A percentile compares a stretch with the other conserved stretches of the same genome.
phyloP scores from a whole-genome alignment of 2,797 vertebrate genomes.

The Myotis daubentonii region DNA sequence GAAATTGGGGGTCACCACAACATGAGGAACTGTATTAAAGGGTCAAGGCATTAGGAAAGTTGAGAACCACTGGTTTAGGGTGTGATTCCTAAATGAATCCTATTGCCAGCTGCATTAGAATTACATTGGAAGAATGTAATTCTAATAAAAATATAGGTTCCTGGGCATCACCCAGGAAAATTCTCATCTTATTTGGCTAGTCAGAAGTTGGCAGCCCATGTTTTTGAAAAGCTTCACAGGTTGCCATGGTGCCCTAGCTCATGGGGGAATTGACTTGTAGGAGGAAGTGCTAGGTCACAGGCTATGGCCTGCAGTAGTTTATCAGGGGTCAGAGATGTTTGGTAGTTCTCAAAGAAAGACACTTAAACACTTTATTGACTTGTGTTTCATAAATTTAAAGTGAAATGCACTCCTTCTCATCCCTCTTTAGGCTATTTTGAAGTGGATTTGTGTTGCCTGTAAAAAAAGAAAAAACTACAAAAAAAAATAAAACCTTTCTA shows the following conservation, averaged over 20 bases:
- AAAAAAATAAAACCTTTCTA: neutral
- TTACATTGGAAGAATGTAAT: neutral
- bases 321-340: neutral
- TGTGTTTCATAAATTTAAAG: neutral
- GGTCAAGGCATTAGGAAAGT: too few species aligned
- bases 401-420: neutral
- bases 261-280: neutral
- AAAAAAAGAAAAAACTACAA: neutral
- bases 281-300: neutral
- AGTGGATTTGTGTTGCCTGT: neutral
- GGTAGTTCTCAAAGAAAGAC: conserved; percentile 27
- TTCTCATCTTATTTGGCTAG: neutral
- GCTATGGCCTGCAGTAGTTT: neutral
- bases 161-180: neutral
- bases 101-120: neutral
- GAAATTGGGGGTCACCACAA: too few species aligned
- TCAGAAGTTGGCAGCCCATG: neutral
- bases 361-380: neutral
- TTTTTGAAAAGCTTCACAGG: neutral
- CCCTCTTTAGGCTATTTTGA: neutral
- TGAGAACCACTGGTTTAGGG: too few species aligned
- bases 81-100: neutral
- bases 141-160: neutral
- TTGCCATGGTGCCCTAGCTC: neutral
- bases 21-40: too few species aligned